These are phyloP conservation scores for Melanotaenia boesemani DNA, from an alignment of 2,797 vertebrate genomes.

Conservation along the genomic window DNA sequence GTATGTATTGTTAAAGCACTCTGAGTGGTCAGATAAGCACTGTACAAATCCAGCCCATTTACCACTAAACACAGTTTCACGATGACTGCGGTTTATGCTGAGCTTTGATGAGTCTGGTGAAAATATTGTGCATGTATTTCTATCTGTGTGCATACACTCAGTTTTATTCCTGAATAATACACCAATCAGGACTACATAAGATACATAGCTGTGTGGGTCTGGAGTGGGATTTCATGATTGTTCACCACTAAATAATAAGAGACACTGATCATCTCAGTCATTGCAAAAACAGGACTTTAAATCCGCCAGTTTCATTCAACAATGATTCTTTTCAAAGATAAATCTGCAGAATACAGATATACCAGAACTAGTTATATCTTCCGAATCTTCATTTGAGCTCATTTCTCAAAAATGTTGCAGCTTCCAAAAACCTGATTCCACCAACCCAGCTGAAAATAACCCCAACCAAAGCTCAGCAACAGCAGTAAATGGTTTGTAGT, in stretches of 20 bases:
- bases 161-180: neutral
- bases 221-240: neutral
- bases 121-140: neutral
- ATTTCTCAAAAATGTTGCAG: too few relatives aligned
- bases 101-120: neutral
- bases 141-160: neutral
- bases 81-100: neutral
- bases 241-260: neutral
- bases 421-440: too few relatives aligned
- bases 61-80: neutral
- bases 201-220: neutral
- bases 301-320: neutral
- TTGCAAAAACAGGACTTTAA: neutral
- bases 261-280: neutral
- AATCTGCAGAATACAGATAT: too few relatives aligned
- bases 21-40: too few relatives aligned
- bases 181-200: neutral
- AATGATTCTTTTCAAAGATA: neutral
- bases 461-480: too few relatives aligned
- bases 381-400: too few relatives aligned
- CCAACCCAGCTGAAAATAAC: too few relatives aligned
- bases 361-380: too few relatives aligned
- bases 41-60: too few relatives aligned
- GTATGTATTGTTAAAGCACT: too few relatives aligned
- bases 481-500: too few relatives aligned